These are phyloP conservation scores for Tarsius wallacei DNA, from an alignment of 2,797 vertebrate species.

Conservation along the genomic window DNA sequence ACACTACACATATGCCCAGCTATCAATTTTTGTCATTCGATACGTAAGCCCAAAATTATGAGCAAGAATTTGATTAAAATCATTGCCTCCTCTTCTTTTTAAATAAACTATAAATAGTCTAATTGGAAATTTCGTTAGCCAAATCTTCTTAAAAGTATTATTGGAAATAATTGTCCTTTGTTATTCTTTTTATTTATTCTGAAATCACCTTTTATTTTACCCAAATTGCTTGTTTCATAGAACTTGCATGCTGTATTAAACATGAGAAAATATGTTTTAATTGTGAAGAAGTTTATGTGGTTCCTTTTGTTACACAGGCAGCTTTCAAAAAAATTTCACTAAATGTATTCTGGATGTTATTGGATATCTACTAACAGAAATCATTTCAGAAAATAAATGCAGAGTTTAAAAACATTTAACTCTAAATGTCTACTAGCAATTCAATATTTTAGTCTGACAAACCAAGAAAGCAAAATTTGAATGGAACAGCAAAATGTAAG, in stretches of 20 bases:
- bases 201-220: constrained; percentile 1
- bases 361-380: constrained; percentile 31
- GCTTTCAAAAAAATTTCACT: constrained; percentile 38
- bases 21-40: not conserved
- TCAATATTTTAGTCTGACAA: constrained; percentile 30
- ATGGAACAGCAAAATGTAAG: not conserved
- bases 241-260: not conserved
- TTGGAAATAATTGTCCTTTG: not conserved
- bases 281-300: not conserved
- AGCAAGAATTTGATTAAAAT: constrained; percentile 35
- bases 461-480: not conserved
- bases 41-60: not conserved
- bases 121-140: not conserved
- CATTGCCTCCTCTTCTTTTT: not conserved
- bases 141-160: constrained; percentile 2
- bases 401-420: constrained; percentile 16
- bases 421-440: not conserved
- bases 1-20: not conserved
- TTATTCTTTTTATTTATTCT: not conserved
- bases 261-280: not conserved
- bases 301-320: not conserved
- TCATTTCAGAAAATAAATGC: constrained; percentile 25
- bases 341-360: not conserved
- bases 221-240: constrained; percentile 8
- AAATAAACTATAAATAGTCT: not conserved